A percentile compares a stretch with the other conserved stretches of the same genome.
These are phyloP conservation scores for Stomatorhinus ivindoensis DNA, from an alignment of 2,113 vertebrate genomes.

Conservation along the genomic window DNA sequence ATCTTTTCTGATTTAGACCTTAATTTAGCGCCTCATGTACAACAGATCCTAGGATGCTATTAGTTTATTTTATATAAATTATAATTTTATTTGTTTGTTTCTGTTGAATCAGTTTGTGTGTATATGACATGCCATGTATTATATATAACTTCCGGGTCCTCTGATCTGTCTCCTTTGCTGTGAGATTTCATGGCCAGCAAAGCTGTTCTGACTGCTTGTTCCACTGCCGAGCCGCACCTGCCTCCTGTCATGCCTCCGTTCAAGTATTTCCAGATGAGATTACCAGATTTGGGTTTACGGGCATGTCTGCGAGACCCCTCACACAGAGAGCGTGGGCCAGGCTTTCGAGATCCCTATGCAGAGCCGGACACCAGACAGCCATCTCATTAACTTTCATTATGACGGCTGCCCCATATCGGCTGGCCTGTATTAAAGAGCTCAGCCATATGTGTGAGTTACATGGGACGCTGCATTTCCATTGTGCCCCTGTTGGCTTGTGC, in stretches of 20 bases:
- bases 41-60: not conserved
- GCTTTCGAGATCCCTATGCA: not conserved
- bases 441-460: not conserved
- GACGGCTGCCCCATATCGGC: not conserved
- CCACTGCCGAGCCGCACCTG: not conserved
- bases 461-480: not conserved
- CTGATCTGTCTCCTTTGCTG: not conserved
- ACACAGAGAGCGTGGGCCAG: not conserved
- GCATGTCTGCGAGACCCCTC: not conserved
- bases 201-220: not conserved
- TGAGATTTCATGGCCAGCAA: not conserved
- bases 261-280: not conserved
- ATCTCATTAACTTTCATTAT: not conserved
- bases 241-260: not conserved
- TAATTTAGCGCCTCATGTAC: not conserved
- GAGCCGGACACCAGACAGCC: not conserved
- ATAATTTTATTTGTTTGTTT: not conserved
- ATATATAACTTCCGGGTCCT: not conserved
- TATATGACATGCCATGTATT: not conserved
- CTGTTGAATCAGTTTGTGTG: not conserved
- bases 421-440: not conserved
- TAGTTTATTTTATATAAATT: not conserved
- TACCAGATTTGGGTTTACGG: not conserved
- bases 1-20: not conserved
- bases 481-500: not conserved